A percentile compares a stretch with the other conserved stretches of the same genome.
phyloP scores from a whole-genome alignment of 2,797 vertebrate species.

The Gallinago stenura region DNA sequence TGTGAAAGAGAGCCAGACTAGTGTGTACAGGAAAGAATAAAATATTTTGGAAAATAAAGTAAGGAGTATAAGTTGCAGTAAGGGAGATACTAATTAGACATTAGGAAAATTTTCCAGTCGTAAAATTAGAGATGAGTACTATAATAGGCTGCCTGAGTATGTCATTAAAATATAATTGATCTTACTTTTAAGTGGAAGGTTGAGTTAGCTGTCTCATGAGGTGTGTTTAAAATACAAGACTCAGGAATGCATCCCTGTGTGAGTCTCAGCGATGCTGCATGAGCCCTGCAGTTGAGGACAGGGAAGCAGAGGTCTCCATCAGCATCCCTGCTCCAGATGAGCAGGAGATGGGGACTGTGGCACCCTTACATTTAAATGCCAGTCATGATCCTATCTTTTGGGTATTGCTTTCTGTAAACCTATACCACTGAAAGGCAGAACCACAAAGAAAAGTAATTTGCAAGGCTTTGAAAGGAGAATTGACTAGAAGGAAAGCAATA shows the following conservation, averaged over 20 bases:
- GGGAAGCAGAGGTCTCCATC: background rate
- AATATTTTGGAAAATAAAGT: background rate
- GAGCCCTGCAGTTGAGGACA: fast-evolving
- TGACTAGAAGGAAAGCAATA: background rate
- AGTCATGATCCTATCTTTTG: background rate
- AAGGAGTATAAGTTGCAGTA: background rate
- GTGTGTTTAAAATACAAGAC: background rate
- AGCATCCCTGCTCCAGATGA: background rate
- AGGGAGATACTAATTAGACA: background rate
- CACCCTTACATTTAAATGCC: background rate
- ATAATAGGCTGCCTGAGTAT: background rate
- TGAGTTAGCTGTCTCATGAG: background rate
- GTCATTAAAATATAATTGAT: background rate
- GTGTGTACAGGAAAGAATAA: background rate
- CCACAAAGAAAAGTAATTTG: background rate
- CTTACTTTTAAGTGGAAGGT: background rate
- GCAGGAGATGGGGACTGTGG: background rate
- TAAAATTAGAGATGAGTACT: background rate
- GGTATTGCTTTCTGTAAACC: background rate
- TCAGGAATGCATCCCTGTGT: fast-evolving
- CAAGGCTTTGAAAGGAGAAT: background rate
- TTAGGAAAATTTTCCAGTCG: background rate
- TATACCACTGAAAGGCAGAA: background rate
- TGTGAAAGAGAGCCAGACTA: background rate
- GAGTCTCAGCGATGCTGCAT: fast-evolving